These are phyloP conservation scores for Karalla daura DNA, from an alignment of 2,797 vertebrate species.

Conservation along the genomic window DNA sequence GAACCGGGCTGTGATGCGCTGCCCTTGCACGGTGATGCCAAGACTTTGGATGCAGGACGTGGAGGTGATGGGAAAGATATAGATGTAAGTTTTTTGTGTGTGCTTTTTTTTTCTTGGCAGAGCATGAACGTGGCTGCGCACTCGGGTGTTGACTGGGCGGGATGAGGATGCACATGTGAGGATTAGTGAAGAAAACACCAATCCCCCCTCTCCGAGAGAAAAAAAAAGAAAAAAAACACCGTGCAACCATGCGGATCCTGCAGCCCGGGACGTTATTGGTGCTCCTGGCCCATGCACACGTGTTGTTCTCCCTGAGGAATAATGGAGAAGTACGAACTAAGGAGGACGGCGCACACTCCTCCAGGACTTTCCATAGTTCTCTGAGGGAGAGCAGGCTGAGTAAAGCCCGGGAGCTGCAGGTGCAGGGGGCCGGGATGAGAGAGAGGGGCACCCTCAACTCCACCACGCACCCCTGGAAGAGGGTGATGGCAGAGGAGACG, in stretches of 20 bases:
- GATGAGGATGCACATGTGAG: conserved; percentile 63
- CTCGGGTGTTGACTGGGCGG: conserved; percentile 70
- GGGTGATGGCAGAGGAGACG: conserved; percentile 49
- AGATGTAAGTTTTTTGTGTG: too few species aligned
- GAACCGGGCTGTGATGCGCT: conserved; percentile 32
- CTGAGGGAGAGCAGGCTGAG: conserved; percentile 59
- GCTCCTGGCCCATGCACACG: conserved; percentile 64
- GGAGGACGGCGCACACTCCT: conserved; percentile 46
- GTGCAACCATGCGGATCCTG: conserved; percentile 83
- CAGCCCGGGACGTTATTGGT: conserved; percentile 72
- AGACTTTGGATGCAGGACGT: conserved; percentile 52
- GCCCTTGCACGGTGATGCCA: conserved; percentile 42
- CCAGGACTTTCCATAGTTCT: conserved; percentile 60
- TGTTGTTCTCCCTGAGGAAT: conserved; percentile 60
- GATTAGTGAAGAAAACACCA: too few species aligned
- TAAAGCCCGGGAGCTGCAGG: conserved; percentile 58
- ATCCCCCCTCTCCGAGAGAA: too few species aligned
- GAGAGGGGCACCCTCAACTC: conserved; percentile 68
- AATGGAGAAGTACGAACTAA: conserved; percentile 63
- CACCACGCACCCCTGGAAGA: conserved; percentile 69
- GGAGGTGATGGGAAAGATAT: conserved; percentile 17
- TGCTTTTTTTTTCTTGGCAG: too few species aligned
- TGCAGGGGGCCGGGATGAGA: conserved; percentile 34
- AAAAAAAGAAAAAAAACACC: too few species aligned
- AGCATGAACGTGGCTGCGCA: conserved; percentile 27